phyloP scores from a whole-genome alignment of 2,888 invertebrate species.

The Oasisia sp. region DNA sequence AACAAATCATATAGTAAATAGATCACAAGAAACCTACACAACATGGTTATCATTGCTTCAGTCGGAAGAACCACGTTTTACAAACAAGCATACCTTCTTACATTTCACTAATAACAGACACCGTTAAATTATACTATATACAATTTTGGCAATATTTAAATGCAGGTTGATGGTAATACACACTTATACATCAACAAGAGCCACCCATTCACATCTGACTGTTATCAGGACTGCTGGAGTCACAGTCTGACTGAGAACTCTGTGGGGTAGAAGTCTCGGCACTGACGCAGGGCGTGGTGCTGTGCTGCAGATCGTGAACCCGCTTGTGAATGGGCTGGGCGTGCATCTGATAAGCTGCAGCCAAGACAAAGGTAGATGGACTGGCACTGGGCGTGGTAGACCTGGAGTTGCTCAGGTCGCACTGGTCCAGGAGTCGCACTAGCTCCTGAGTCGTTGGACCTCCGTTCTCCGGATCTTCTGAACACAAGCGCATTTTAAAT shows the following conservation, averaged over 20 bases:
- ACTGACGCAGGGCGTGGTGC: not conserved
- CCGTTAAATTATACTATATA: not conserved
- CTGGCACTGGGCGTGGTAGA: constrained; percentile 84
- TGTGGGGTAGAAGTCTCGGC: not conserved
- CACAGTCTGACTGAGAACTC: not conserved
- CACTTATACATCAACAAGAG: not conserved
- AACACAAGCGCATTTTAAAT: constrained; percentile 20
- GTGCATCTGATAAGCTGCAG: constrained; percentile 14
- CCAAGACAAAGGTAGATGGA: constrained; percentile 71
- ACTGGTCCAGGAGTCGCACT: constrained; percentile 89
- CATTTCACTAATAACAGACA: not conserved
- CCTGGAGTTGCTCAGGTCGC: constrained; percentile 86
- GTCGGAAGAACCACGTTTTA: too few relatives aligned
- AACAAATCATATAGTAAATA: too few relatives aligned
- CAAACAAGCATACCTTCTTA: too few relatives aligned
- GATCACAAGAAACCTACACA: too few relatives aligned
- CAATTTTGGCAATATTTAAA: not conserved
- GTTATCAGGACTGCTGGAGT: not conserved
- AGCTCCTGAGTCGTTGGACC: constrained; percentile 94
- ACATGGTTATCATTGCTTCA: too few relatives aligned
- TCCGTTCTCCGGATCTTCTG: constrained; percentile 68
- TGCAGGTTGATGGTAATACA: not conserved
- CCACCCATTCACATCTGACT: not conserved
- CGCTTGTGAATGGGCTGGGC: not conserved
- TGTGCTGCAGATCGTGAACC: constrained; percentile 10